Base-by-base conservation (phyloP, 1,140 invertebrate species). In the Gryon sp. region DNA sequence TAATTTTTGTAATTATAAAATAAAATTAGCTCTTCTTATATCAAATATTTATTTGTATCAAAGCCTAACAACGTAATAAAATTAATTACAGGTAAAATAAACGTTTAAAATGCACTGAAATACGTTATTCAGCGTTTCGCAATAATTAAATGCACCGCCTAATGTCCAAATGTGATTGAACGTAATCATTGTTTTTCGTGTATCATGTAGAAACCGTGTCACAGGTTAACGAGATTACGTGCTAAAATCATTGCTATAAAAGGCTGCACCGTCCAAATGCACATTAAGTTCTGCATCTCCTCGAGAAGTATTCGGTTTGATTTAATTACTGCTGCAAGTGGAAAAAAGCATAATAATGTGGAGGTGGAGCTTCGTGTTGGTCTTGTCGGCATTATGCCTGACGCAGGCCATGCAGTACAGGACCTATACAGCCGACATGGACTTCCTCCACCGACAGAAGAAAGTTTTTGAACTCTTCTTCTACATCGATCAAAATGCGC, bases 381-480 rank as follows among this genome's bases (percentile, higher is more conserved):
- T 74, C 63, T 55, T 83, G 26, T 74, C 82, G 52, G 82, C 70
- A 34, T 66, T 81, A 62, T 83, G 82, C 70, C 76, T 82, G 20
- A 36, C 75, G 40, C 60, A 83, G 78, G 82, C 80, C 50, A 68
- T 69, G 52, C 18, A 72, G 32, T 76, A 77, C 45, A 68, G 77
- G 24, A 74, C 70, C 0, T 77, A 77, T n/a, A 81, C 76, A 83
- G 89, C 88, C 24, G 90, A 90, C 72, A 88, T 89, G 82, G 88
- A 89, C 9, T 88, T 90, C 18, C 83, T 92, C 16, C 75, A 88
- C 7, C 90, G 88, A 46, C 92, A 94, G 82, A 90, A 90, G 66
- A 89, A 92, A 57, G 85, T 94, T 19, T 89, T 92, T 55, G 91
- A 92, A 66, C 88, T 94, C 1, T 87, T 92, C 32, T 87, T 91